phyloP scores from a whole-genome alignment of 1,140 invertebrate species.

The Magallana gigas region DNA sequence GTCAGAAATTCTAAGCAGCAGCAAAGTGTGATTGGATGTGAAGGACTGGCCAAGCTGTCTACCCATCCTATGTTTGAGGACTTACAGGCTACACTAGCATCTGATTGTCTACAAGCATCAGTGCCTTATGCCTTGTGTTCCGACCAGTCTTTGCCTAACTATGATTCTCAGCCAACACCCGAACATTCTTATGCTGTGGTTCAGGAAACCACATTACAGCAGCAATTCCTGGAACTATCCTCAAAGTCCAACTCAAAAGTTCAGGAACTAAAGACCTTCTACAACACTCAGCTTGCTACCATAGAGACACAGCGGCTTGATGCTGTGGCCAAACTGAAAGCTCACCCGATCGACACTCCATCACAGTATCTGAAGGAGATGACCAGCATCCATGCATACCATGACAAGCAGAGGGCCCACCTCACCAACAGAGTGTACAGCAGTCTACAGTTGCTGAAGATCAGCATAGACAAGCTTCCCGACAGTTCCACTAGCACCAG shows the following conservation, averaged over 20 bases:
- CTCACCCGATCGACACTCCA: conserved; percentile 48
- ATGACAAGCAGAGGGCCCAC: conserved; percentile 67
- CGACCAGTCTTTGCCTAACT: not conserved
- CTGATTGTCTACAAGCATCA: conserved; percentile 57
- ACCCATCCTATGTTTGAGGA: conserved; percentile 66
- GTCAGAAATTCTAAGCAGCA: conserved; percentile 37
- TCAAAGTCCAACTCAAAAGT: conserved; percentile 60
- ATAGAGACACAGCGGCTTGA: conserved; percentile 64
- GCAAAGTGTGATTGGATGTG: conserved; percentile 15
- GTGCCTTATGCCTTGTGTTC: conserved; percentile 57
- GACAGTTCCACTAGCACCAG: conserved; percentile 34
- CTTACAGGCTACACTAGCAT: conserved; percentile 60
- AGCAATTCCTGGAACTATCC: conserved; percentile 63
- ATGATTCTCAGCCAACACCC: not conserved
- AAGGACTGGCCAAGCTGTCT: conserved; percentile 56
- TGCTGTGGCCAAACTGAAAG: conserved; percentile 62
- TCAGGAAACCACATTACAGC: conserved; percentile 67
- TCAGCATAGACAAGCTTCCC: conserved; percentile 46
- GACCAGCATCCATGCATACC: conserved; percentile 53
- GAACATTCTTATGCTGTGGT: conserved; percentile 62
- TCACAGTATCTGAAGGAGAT: conserved; percentile 59
- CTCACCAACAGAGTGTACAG: conserved; percentile 63
- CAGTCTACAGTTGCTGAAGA: conserved; percentile 67
- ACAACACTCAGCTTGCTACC: conserved; percentile 60
- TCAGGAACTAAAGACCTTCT: conserved; percentile 64